Conservation (phyloP, 2,113 vertebrate species). For the Pterocles orientalis region DNA sequence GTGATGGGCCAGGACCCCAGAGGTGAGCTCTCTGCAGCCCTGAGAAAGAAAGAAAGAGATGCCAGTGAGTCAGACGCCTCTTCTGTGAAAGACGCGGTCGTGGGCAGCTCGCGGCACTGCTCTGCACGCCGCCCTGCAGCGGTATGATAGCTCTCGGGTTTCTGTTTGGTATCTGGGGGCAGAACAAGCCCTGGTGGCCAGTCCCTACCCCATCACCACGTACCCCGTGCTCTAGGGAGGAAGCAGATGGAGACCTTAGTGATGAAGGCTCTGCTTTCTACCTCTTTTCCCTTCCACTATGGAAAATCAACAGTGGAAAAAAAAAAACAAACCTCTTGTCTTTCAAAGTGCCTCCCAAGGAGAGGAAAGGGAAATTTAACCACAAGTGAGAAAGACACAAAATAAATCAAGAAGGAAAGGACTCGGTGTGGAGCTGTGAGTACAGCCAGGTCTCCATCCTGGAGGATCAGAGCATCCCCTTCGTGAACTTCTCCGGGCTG, state of each 20-base stretch:
- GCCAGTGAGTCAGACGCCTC: too few relatives aligned
- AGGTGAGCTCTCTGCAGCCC: neutral
- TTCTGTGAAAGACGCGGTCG: neutral
- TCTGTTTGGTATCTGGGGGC: neutral
- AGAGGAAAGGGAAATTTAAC: neutral
- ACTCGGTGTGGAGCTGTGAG: neutral
- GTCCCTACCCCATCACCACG: rapidly evolving
- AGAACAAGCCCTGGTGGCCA: neutral
- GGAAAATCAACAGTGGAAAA: neutral
- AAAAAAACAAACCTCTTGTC: neutral
- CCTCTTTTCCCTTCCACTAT: neutral
- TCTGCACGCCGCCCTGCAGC: neutral
- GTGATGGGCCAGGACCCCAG: neutral
- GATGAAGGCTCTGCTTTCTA: neutral
- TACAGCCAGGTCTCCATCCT: neutral
- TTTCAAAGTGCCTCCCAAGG: neutral
- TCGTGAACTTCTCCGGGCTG: neutral
- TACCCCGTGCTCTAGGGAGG: neutral
- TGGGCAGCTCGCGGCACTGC: neutral
- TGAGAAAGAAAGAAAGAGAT: too few relatives aligned
- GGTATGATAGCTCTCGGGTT: neutral
- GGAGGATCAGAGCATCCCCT: neutral
- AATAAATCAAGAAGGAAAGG: neutral
- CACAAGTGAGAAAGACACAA: neutral
- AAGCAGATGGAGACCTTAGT: neutral